Evolutionary conservation across 2,888 invertebrate genomes (phyloP).

Genomic region (Aethes cnicana): DNA sequence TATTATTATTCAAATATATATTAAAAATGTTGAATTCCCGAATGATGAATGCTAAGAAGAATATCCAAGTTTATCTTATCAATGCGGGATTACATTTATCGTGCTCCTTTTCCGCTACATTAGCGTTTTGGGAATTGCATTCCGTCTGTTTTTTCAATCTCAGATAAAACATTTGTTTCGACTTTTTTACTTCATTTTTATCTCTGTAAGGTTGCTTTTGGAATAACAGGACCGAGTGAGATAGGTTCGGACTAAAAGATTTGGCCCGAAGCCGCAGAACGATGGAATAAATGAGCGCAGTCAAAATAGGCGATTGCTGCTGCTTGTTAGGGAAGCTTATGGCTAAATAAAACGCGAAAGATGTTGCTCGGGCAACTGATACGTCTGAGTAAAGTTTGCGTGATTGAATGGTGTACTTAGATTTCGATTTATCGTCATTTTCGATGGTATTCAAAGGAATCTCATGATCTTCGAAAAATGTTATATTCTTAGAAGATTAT

Average conservation of each 20-base stretch:
- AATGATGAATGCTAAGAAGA: slow-evolving; percentile 9
- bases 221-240: not conserved
- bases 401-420: no score
- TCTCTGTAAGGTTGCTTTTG: not conserved
- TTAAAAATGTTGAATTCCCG: no score
- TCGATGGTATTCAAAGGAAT: no score
- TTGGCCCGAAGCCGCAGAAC: slow-evolving; percentile 2
- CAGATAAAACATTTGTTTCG: not conserved
- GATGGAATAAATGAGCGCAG: slow-evolving; percentile 26
- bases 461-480: no score
- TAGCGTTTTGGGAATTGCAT: slow-evolving; percentile 5
- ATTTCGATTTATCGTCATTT: no score
- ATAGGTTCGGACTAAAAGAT: not conserved
- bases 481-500: not conserved
- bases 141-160: not conserved
- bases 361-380: not conserved
- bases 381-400: no score
- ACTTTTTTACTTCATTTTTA: not conserved
- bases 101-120: slow-evolving; percentile 13
- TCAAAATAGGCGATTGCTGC: slow-evolving; percentile 23
- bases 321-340: slow-evolving; percentile 14
- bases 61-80: slow-evolving; percentile 19
- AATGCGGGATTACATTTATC: slow-evolving; percentile 17
- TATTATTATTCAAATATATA: no score
- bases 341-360: slow-evolving; percentile 1